Percentiles rank a stretch among this genome's conserved stretches.
phyloP scores from a whole-genome alignment of 1,140 invertebrate species.

The Sinella curviseta region DNA sequence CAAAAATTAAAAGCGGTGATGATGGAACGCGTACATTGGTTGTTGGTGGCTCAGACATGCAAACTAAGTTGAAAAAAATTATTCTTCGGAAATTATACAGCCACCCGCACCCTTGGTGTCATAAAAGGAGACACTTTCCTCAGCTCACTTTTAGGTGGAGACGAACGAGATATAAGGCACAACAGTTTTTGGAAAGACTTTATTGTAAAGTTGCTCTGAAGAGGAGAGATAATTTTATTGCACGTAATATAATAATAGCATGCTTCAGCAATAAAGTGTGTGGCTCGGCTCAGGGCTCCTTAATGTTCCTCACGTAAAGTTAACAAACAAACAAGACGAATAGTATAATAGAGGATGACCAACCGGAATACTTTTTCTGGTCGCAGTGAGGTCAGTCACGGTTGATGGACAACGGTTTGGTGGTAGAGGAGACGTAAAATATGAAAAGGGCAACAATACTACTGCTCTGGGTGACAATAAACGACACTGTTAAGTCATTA shows the following conservation, averaged over 20 bases:
- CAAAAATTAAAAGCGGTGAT: no score
- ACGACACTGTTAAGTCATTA: neutral
- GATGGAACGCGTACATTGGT: no score
- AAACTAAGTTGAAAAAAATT: neutral
- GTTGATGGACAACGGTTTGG: conserved; percentile 21
- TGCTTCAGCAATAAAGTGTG: neutral
- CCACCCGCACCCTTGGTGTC: conserved; percentile 13
- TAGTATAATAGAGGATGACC: neutral
- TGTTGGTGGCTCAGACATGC: no score
- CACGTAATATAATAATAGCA: neutral
- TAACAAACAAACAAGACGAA: neutral
- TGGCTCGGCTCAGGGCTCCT: neutral
- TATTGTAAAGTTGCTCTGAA: no score
- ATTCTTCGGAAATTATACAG: neutral
- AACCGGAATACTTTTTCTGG: neutral
- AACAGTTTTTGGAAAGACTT: no score
- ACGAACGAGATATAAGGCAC: no score
- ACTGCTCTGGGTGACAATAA: neutral
- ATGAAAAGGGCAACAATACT: neutral
- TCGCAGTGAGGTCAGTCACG: conserved; percentile 16
- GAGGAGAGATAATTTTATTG: neutral
- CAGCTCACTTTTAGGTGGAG: no score
- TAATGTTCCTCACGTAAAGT: neutral
- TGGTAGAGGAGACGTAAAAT: neutral
- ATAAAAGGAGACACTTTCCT: conserved; percentile 20